phyloP scores from a whole-genome alignment of 1,140 invertebrate species.

The Gerris buenoi region DNA sequence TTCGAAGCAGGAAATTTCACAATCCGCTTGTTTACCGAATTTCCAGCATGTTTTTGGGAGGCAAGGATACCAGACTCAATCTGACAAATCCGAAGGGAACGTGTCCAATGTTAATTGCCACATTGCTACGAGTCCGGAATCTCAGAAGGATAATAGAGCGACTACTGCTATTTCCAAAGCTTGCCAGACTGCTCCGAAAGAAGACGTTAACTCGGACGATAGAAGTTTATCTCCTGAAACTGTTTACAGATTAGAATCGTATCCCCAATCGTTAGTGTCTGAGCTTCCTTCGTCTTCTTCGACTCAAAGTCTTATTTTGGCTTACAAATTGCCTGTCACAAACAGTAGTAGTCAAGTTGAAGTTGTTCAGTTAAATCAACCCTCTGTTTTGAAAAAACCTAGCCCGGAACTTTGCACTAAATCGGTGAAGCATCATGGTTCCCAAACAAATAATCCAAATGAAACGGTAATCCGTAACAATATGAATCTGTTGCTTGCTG shows the following conservation, averaged over 20 bases:
- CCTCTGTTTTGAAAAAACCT: not conserved
- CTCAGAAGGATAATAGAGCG: not conserved
- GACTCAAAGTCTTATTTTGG: slow-evolving; percentile 19
- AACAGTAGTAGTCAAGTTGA: too few species aligned
- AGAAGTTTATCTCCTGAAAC: not conserved
- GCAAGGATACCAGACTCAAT: slow-evolving; percentile 28
- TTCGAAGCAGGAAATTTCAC: slow-evolving; percentile 11
- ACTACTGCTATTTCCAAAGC: slow-evolving; percentile 11
- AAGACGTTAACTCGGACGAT: not conserved
- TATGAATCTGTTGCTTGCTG: slow-evolving; percentile 32
- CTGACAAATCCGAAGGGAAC: slow-evolving; percentile 4
- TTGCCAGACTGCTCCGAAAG: slow-evolving; percentile 14
- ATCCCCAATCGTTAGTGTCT: not conserved
- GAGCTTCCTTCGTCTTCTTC: slow-evolving; percentile 10
- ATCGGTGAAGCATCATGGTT: not conserved
- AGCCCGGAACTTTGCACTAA: not conserved
- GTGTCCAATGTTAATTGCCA: not conserved
- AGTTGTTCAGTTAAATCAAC: not conserved
- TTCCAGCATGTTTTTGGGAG: slow-evolving; percentile 67
- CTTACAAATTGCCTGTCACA: slow-evolving; percentile 16
- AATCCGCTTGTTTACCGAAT: slow-evolving; percentile 40
- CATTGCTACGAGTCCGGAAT: not conserved
- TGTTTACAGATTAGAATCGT: not conserved
- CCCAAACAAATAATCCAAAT: slow-evolving; percentile 18
- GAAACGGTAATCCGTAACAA: slow-evolving; percentile 31